Percentiles rank a stretch among this genome's conserved stretches.
phyloP scores from a whole-genome alignment of 2,797 vertebrate genomes.

The Anniella stebbinsi region DNA sequence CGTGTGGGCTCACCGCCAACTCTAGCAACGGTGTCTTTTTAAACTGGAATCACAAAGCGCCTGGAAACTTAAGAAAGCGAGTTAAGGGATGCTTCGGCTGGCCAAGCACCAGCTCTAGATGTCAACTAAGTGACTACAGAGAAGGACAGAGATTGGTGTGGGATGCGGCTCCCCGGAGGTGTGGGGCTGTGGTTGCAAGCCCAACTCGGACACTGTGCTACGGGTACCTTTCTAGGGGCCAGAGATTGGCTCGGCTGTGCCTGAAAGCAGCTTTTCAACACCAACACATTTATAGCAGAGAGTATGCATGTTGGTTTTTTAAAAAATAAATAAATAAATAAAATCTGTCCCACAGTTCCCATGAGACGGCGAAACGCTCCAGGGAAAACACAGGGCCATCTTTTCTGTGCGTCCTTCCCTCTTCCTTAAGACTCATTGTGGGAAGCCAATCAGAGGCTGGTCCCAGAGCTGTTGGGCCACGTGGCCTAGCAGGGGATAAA shows the following conservation, averaged over 20 bases:
- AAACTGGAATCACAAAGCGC: background rate
- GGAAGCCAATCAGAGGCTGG: background rate
- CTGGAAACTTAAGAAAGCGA: background rate
- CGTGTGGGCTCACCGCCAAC: background rate
- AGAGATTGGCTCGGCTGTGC: too few relatives aligned
- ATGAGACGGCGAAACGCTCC: background rate
- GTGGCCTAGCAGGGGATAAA: background rate
- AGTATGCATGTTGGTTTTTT: background rate
- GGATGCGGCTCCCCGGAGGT: too few relatives aligned
- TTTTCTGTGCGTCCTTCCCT: background rate
- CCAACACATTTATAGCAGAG: background rate
- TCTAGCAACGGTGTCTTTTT: background rate
- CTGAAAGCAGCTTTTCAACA: background rate
- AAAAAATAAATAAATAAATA: too few relatives aligned
- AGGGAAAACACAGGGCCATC: too few relatives aligned
- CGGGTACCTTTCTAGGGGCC: background rate
- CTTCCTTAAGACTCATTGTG: background rate
- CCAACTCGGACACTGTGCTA: background rate
- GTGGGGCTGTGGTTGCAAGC: background rate
- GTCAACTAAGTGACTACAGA: too few relatives aligned
- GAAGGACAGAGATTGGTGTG: background rate
- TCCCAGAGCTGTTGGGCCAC: background rate
- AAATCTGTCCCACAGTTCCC: background rate
- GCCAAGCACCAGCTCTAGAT: background rate
- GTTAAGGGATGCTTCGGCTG: too few relatives aligned